These are phyloP conservation scores for Chloroclystis v-ata DNA, from an alignment of 2,888 invertebrate species.

Conservation along the genomic window DNA sequence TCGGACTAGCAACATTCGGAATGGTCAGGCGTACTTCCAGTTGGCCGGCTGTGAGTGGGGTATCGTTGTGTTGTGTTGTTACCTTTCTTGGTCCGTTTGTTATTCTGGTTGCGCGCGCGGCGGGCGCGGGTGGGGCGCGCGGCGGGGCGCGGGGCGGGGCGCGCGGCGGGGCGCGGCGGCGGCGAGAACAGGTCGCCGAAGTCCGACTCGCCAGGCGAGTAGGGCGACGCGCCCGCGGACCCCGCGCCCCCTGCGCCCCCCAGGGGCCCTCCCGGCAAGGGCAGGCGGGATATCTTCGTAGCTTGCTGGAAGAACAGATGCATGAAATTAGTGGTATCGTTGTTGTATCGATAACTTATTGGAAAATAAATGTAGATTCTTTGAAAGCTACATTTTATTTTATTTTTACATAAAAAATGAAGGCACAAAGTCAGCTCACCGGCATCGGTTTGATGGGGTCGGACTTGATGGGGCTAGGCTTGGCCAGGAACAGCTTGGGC, in stretches of 20 bases:
- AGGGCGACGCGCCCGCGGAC: slow-evolving; percentile 83
- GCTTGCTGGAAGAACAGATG: slow-evolving; percentile 19
- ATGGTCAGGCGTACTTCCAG: too few relatives aligned
- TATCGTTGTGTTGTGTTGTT: too few relatives aligned
- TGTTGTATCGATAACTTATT: too few relatives aligned
- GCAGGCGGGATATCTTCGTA: slow-evolving; percentile 42
- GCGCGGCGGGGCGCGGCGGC: slow-evolving; percentile 49
- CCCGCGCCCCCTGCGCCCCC: too few relatives aligned
- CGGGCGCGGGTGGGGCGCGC: neutral
- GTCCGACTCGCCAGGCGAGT: slow-evolving; percentile 93
- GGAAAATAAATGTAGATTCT: too few relatives aligned
- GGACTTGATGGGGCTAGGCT: slow-evolving; percentile 76
- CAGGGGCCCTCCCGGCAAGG: too few relatives aligned
- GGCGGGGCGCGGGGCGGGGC: slow-evolving; percentile 18
- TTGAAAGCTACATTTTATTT: too few relatives aligned
- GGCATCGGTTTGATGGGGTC: slow-evolving; percentile 79
- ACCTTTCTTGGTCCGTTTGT: slow-evolving; percentile 40
- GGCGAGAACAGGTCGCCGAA: slow-evolving; percentile 93
- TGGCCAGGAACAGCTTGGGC: slow-evolving; percentile 74
- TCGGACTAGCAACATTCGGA: too few relatives aligned
- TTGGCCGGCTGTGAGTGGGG: too few relatives aligned
- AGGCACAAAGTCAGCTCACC: too few relatives aligned
- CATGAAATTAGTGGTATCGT: too few relatives aligned
- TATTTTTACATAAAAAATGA: neutral
- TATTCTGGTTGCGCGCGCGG: slow-evolving; percentile 79